Conservation (phyloP, 2,888 invertebrate species). For the Octodonta nipae region DNA sequence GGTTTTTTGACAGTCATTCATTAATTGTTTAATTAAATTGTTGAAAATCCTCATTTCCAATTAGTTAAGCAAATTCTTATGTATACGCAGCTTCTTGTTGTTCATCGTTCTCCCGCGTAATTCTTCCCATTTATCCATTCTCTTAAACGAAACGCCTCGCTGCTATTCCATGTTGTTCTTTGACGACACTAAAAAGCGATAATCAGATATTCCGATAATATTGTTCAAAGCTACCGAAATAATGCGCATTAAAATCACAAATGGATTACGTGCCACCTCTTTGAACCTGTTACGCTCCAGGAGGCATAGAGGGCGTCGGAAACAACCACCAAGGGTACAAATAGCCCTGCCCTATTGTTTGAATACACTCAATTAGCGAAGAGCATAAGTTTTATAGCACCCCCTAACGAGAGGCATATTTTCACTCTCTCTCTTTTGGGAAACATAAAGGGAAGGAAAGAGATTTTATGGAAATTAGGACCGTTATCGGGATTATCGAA, state of each 20-base stretch:
- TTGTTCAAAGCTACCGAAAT: constrained; percentile 32
- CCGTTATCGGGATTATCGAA: no score
- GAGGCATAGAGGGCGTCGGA: constrained; percentile 26
- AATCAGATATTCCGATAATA: constrained; percentile 29
- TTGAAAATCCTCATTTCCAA: no score
- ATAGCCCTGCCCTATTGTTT: constrained; percentile 29
- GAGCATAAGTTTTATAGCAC: neutral
- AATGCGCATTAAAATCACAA: constrained; percentile 36
- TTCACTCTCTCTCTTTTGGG: no score
- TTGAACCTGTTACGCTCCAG: constrained; percentile 34
- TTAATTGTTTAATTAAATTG: no score
- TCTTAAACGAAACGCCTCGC: constrained; percentile 1
- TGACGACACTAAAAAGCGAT: constrained; percentile 25
- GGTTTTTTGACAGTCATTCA: no score
- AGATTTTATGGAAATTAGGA: no score
- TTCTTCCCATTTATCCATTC: neutral
- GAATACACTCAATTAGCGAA: constrained; percentile 35
- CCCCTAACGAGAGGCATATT: no score
- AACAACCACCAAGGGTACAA: no score
- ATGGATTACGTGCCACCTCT: constrained; percentile 30
- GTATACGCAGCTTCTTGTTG: no score
- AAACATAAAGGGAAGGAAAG: no score
- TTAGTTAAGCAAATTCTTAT: no score
- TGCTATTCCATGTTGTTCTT: neutral
- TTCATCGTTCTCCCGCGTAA: neutral